These are phyloP conservation scores for Willowsia nigromaculata DNA, from an alignment of 2,888 invertebrate genomes.

Conservation along the genomic window DNA sequence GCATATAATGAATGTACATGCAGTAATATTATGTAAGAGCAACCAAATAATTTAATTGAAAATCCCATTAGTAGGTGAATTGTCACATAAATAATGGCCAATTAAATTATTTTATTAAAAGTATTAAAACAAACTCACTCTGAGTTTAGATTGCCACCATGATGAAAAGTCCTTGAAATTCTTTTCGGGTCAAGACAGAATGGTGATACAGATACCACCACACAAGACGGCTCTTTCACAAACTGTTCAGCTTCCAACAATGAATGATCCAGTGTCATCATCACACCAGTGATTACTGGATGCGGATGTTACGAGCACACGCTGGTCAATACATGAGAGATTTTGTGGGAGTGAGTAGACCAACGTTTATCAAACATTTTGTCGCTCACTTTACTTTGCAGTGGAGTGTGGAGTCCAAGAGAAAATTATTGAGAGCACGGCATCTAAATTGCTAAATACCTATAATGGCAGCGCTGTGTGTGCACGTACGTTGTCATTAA, in stretches of 20 bases:
- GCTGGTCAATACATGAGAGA: not conserved
- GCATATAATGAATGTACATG: not conserved
- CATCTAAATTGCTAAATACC: slow-evolving; percentile 14
- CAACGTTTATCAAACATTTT: not conserved
- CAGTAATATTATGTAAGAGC: not conserved
- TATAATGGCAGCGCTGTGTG: not conserved
- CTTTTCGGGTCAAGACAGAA: slow-evolving; percentile 21
- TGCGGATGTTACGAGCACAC: not conserved
- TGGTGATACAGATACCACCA: not conserved
- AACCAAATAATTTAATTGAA: not conserved
- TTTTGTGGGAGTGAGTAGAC: not conserved
- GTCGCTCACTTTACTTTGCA: too few species aligned
- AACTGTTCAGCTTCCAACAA: slow-evolving; percentile 4
- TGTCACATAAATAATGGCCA: not conserved
- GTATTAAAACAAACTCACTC: slow-evolving; percentile 4
- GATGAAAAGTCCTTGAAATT: slow-evolving; percentile 16
- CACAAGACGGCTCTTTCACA: not conserved
- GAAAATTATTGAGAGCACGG: slow-evolving; percentile 22
- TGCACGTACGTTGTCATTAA: not conserved
- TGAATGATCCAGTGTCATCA: slow-evolving; percentile 18
- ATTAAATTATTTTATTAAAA: slow-evolving; percentile 3
- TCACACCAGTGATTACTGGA: not conserved
- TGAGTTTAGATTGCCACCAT: not conserved
- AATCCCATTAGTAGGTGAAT: not conserved
- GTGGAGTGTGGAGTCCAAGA: not conserved